Conservation (phyloP, 2,888 invertebrate genomes). For the Agriopis leucophaearia region DNA sequence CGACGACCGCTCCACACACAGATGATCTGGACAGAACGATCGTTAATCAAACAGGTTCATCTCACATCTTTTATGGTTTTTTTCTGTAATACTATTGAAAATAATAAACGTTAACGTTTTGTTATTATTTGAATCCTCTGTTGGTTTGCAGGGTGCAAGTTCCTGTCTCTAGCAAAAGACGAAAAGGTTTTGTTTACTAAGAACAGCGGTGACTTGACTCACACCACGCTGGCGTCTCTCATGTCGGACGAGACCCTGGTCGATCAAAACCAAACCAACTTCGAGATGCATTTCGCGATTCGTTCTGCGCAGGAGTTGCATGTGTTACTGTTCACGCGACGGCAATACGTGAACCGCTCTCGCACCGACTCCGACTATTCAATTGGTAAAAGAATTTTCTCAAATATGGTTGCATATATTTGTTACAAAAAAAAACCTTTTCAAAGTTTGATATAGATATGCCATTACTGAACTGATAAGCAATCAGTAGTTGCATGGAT, state of each 20-base stretch:
- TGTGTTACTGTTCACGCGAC: background rate
- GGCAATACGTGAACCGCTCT: background rate
- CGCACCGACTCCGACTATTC: background rate
- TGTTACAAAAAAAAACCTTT: background rate
- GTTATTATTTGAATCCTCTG: background rate
- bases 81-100: too few relatives aligned
- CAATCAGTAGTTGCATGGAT: too few relatives aligned
- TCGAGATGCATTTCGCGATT: constrained; percentile 2
- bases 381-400: background rate
- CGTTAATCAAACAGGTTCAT: background rate
- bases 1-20: background rate
- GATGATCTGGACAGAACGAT: constrained; percentile 1
- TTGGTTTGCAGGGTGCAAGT: constrained; percentile 1
- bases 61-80: background rate
- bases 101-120: too few relatives aligned
- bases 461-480: too few relatives aligned
- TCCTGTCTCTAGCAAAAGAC: background rate
- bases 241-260: background rate
- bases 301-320: background rate
- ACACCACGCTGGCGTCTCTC: background rate
- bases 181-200: background rate
- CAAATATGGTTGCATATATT: background rate
- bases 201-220: background rate
- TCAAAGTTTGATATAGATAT: too few relatives aligned
- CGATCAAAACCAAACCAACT: constrained; percentile 8